phyloP scores from a whole-genome alignment of 1,140 invertebrate species.

The Pygmarrhopalites habei region DNA sequence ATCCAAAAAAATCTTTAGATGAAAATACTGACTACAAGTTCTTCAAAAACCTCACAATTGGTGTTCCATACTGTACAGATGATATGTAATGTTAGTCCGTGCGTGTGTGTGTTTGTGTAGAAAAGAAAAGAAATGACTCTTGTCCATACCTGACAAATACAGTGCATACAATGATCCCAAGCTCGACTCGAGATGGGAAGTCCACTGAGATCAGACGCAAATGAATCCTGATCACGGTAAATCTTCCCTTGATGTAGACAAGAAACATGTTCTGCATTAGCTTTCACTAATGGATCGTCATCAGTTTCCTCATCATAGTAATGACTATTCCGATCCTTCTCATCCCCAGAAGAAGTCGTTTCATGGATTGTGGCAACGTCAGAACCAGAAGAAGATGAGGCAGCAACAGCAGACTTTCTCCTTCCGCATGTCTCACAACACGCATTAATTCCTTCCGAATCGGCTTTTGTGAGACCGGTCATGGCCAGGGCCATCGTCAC shows the following conservation, averaged over 20 bases:
- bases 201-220: conserved; percentile 40
- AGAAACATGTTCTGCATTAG: conserved; percentile 28
- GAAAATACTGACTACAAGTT: too few species aligned
- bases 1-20: too few species aligned
- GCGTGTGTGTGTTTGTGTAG: too few species aligned
- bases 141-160: conserved; percentile 40
- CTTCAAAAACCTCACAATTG: too few species aligned
- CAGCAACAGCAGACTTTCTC: not conserved
- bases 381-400: not conserved
- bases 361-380: too few species aligned
- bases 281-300: conserved; percentile 24
- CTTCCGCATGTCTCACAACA: conserved; percentile 10
- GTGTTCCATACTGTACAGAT: too few species aligned
- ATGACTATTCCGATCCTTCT: not conserved
- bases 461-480: too few species aligned
- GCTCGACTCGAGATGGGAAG: conserved; percentile 29
- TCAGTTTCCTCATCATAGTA: conserved; percentile 5
- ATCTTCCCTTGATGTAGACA: conserved; percentile 33
- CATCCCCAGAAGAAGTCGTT: not conserved
- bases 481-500: too few species aligned
- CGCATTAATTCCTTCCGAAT: not conserved
- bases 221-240: conserved; percentile 39
- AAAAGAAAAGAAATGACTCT: too few species aligned
- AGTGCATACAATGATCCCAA: conserved; percentile 41
- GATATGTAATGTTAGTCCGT: too few species aligned